Evolutionary conservation across 2,797 vertebrate genomes (phyloP).

Genomic region (Pelobates cultripes): DNA sequence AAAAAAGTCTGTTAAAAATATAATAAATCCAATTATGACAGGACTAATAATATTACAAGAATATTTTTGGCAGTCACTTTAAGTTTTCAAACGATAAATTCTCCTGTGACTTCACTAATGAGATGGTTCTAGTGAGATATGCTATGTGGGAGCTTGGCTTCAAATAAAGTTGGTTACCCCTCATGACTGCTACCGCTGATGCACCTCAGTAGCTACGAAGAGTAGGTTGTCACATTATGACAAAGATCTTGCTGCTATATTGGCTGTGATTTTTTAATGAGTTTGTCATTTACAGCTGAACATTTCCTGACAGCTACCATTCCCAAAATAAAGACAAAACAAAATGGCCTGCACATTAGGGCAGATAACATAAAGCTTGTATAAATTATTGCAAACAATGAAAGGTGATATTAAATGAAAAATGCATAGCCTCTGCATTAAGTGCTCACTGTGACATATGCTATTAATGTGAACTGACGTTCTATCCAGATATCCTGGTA

Average conservation of each 20-base stretch:
- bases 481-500: too few relatives aligned
- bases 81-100: slow-evolving; percentile 14
- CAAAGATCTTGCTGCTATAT: slow-evolving; percentile 32
- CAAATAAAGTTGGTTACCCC: slow-evolving; percentile 27
- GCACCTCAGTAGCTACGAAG: slow-evolving; percentile 31
- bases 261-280: slow-evolving; percentile 17
- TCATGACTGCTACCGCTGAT: slow-evolving; percentile 26
- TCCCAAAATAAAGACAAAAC: background rate
- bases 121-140: slow-evolving; percentile 6
- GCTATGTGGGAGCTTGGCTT: slow-evolving; percentile 23
- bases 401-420: background rate
- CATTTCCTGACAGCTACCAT: background rate
- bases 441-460: too few relatives aligned
- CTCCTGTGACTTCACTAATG: slow-evolving; percentile 30
- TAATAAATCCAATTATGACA: background rate
- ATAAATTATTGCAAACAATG: background rate
- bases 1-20: background rate
- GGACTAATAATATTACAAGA: background rate
- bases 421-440: background rate
- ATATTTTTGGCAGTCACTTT: slow-evolving; percentile 28
- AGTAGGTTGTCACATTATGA: slow-evolving; percentile 6
- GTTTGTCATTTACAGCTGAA: slow-evolving; percentile 1
- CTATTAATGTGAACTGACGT: too few relatives aligned
- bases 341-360: background rate
- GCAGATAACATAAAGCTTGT: background rate